phyloP scores from a whole-genome alignment of 2,113 vertebrate species.

The Sterna hirundo region DNA sequence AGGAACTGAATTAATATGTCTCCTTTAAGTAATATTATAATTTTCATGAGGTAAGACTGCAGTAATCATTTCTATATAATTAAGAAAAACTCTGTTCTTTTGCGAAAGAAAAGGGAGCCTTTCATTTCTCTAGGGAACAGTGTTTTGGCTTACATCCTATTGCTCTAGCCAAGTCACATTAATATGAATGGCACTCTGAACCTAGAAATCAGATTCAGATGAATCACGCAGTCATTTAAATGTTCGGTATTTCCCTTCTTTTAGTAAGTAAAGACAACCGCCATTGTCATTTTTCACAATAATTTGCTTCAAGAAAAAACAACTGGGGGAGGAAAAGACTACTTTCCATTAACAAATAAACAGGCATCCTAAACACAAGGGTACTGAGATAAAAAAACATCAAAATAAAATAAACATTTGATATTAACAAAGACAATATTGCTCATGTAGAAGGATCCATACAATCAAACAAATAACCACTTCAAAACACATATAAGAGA shows the following conservation, averaged over 20 bases:
- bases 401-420: background rate
- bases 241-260: constrained; percentile 39
- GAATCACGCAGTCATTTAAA: constrained; percentile 4
- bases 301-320: constrained; percentile 27
- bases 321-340: background rate
- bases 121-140: background rate
- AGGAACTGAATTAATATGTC: background rate
- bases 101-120: background rate
- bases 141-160: background rate
- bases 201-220: constrained; percentile 52
- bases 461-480: background rate
- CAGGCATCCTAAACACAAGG: background rate
- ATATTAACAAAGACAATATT: background rate
- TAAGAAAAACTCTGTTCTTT: background rate
- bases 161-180: constrained; percentile 14
- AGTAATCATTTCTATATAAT: background rate
- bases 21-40: background rate
- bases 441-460: background rate
- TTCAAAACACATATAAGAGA: background rate
- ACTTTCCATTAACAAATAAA: constrained; percentile 42
- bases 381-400: background rate
- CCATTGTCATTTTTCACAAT: constrained; percentile 29
- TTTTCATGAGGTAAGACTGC: background rate
- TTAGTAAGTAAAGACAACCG: constrained; percentile 2
- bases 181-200: constrained; percentile 21